phyloP scores from a whole-genome alignment of 2,113 vertebrate genomes.

The Python bivittatus region DNA sequence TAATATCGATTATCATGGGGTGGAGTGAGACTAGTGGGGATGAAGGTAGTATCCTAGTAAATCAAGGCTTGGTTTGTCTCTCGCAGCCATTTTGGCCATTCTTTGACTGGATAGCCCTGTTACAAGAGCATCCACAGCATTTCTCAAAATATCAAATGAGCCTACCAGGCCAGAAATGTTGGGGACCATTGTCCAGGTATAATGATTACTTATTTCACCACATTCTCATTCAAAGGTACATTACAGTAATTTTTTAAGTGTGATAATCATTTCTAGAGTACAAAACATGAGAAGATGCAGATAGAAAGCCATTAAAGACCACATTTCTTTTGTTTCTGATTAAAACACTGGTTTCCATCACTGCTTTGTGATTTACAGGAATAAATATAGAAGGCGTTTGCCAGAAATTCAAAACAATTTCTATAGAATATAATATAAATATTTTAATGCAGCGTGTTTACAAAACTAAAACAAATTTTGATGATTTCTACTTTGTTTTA shows the following conservation, averaged over 20 bases:
- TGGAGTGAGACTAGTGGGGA: background rate
- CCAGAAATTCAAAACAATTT: background rate
- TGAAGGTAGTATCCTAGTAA: background rate
- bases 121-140: background rate
- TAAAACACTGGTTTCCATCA: background rate
- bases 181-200: background rate
- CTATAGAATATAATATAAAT: background rate
- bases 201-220: background rate
- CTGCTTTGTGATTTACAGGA: background rate
- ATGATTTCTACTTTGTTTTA: background rate
- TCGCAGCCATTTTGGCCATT: background rate
- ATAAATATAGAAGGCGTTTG: background rate
- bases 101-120: background rate
- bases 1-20: background rate
- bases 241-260: background rate
- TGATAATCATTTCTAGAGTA: background rate
- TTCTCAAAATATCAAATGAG: background rate
- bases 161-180: background rate
- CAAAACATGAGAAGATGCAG: background rate
- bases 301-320: background rate
- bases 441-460: background rate
- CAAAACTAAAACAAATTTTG: background rate
- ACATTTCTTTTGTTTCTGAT: conserved; percentile 1
- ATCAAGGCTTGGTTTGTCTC: background rate
- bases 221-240: background rate